Evolutionary conservation across 2,888 invertebrate species (phyloP).

Genomic region (Xylocampa areola): DNA sequence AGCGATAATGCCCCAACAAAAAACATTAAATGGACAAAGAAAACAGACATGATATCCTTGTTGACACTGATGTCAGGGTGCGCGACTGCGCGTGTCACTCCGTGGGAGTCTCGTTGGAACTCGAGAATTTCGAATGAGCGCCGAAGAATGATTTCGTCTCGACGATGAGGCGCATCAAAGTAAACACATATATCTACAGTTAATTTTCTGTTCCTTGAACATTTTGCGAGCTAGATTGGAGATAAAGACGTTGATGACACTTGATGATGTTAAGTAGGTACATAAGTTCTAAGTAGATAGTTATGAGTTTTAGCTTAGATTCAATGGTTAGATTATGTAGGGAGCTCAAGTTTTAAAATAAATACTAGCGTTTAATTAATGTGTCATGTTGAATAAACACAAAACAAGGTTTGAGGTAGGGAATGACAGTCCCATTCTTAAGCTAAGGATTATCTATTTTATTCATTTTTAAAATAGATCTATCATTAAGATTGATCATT

Average conservation of each 20-base stretch:
- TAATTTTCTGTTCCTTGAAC: slow-evolving; percentile 35
- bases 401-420: too few relatives aligned
- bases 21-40: slow-evolving; percentile 43
- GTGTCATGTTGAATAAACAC: too few relatives aligned
- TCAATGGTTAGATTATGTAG: background rate
- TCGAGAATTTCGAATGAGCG: slow-evolving; percentile 26
- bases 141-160: slow-evolving; percentile 57
- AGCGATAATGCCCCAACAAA: slow-evolving; percentile 37
- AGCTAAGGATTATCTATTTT: too few relatives aligned
- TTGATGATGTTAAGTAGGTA: slow-evolving; percentile 4
- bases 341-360: background rate
- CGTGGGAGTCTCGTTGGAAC: slow-evolving; percentile 33
- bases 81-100: slow-evolving; percentile 59
- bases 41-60: slow-evolving; percentile 52
- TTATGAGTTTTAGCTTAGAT: too few relatives aligned
- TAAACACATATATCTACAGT: slow-evolving; percentile 59
- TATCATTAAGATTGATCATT: too few relatives aligned
- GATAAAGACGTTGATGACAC: slow-evolving; percentile 5
- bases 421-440: too few relatives aligned
- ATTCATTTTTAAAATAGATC: too few relatives aligned
- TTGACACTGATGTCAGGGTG: slow-evolving; percentile 64
- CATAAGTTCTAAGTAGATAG: too few relatives aligned
- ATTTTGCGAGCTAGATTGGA: slow-evolving; percentile 33
- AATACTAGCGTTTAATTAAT: too few relatives aligned
- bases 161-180: slow-evolving; percentile 63